Base-by-base conservation (phyloP, 2,888 invertebrate genomes). In the Cephus spinipes region DNA sequence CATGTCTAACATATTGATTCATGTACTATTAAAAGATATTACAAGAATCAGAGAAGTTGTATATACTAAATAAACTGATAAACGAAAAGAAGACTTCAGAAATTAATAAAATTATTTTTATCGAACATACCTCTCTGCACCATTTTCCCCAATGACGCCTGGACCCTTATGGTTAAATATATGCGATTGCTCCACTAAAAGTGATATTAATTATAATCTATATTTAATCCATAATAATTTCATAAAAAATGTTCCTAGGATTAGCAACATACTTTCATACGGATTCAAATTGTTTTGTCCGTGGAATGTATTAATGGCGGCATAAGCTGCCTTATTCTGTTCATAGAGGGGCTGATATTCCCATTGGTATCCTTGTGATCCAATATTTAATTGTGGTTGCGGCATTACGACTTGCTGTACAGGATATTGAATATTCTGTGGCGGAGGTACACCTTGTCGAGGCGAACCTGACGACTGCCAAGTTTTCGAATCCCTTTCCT, bases 151-250 rank as follows among this genome's bases (percentile, higher is more conserved):
- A 33, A 88, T 81, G 6, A 90, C 85, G 31, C 88, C 85, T 3
- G 88, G 81, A 77, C 85, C 87, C 77, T 90, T 90, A 69, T 89
- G 90, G 79, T 88, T 89, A 76, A 90, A 91, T 81, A 89, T 89
- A 74, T 84, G 83, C 4, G 88, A 84, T 69, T 89, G 87, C 74
- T 89, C 89, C n/a, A 31, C 78, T 78, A 68, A 71, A 68, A 78
- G 36, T 68, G 71, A 71, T 32, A 31, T 30, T 12, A 71, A 31
- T 71, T 71, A 31, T 32, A 31, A 32, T 31, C 11, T 31, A 23
- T 33, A 71, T 32, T 23, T 71, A 71, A 32, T 31, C 31, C 6
- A 23, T 12, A 32, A 69, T 30, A 71, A 32, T 32, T 23, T 55
- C 32, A 32, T 33, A 11, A 33, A 69, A 31, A 71, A 9, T 15